Base-by-base conservation (phyloP, 2,888 invertebrate genomes). In the Cheilosia scutellata region DNA sequence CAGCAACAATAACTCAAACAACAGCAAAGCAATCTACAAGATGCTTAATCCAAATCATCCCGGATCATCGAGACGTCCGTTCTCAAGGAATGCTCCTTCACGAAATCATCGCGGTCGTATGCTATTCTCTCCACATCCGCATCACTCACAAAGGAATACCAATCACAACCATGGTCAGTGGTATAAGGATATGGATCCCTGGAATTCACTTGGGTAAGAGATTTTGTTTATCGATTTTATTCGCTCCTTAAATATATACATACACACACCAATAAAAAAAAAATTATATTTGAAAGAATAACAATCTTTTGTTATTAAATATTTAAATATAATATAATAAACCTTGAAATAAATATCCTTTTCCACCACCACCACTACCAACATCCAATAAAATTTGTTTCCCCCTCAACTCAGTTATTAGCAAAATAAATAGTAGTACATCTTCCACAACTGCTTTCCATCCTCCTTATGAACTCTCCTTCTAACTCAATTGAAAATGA, bases 161-260 rank as follows among this genome's bases (percentile, higher is more conserved):
- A 90, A 68, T 89, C 89, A 72, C 89, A 88, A 88, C 76, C 88
- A 88, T 88, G 88, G 88, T 75, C 89, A 88, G 82, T 89, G 89
- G 89, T 88, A 89, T 79, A 89, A 89, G 83, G 92, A 91, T 89
- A 88, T 90, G 88, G 90, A 90, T 75, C 88, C 89, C 72, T 91
- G 90, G 89, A 90, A 89, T 89, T 84, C 90, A 78, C 90, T 91
- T 90, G 92, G 92, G 92, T 92, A 92, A 92, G 92, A 90, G 78
- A 77, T 79, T 87, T 68, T 80, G 88, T 89, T 89, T 88, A 88
- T 84, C 88, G 79, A 88, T 88, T 86, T 20, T 82, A 63, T 44
- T 40, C 25, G n/a, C 60, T 72, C 65, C 58, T 55, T 55, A 63
- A 68, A 71, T 72, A 87, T 71, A 79, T 84, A 79, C 76, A 80